Evolutionary conservation across 2,888 invertebrate genomes (phyloP).

Genomic region (Allygus modestus): DNA sequence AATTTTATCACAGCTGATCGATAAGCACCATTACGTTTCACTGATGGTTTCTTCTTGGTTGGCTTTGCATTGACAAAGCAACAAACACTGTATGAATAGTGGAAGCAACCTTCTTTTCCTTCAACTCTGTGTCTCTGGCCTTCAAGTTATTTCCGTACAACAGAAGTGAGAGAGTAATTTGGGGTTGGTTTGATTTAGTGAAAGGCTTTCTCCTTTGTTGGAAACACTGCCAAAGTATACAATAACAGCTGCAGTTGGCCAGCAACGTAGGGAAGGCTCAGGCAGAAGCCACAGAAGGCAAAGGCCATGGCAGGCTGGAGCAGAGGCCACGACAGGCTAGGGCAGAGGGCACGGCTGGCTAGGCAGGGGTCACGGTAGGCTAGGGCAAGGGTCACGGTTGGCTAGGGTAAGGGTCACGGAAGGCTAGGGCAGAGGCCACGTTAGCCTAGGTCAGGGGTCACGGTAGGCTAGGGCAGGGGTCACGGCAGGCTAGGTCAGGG

Average conservation of each 20-base stretch:
- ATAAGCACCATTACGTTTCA: too few species aligned
- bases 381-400: background rate
- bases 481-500: slow-evolving; percentile 89
- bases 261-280: background rate
- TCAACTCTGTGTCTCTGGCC: too few species aligned
- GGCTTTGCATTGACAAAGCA: too few species aligned
- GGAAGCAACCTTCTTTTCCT: background rate
- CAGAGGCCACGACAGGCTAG: background rate
- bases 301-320: slow-evolving; percentile 71
- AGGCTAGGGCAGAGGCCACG: slow-evolving; percentile 7
- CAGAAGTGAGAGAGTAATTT: too few species aligned
- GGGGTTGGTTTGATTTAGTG: too few species aligned
- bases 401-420: background rate
- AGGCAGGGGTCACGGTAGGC: background rate
- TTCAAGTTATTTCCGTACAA: too few species aligned
- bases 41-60: too few species aligned
- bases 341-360: background rate
- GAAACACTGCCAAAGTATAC: background rate
- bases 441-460: background rate
- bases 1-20: too few species aligned
- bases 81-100: background rate
- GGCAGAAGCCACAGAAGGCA: slow-evolving; percentile 92
- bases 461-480: slow-evolving; percentile 81
- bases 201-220: background rate
- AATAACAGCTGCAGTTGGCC: background rate